These are phyloP conservation scores for Chelonia mydas DNA, from an alignment of 2,797 vertebrate species.

Conservation along the genomic window DNA sequence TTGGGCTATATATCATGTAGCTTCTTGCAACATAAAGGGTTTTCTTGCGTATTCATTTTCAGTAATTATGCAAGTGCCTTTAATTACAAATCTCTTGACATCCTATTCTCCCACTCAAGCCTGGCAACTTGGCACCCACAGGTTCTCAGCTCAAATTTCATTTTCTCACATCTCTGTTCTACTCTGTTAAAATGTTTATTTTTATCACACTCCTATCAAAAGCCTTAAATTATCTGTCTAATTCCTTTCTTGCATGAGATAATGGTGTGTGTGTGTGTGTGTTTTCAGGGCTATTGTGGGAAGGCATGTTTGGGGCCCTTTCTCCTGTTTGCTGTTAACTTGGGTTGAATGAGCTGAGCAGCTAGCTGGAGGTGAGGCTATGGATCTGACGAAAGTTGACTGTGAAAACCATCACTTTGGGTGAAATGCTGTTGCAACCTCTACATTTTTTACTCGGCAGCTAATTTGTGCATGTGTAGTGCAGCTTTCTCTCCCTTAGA, in stretches of 20 bases:
- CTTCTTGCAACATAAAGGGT: background rate
- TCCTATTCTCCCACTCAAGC: background rate
- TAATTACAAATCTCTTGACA: background rate
- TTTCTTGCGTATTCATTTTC: background rate
- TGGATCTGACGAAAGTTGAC: background rate
- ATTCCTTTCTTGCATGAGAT: background rate
- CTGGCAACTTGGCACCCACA: fast-evolving
- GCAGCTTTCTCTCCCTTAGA: background rate
- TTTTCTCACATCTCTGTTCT: background rate
- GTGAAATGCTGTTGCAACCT: background rate
- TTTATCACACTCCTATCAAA: background rate
- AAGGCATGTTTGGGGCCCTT: background rate
- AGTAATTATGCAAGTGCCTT: background rate
- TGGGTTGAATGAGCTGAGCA: background rate
- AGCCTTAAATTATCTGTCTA: background rate
- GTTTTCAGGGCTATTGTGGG: background rate
- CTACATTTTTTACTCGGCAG: background rate
- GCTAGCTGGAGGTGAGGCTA: background rate
- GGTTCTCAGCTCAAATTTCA: background rate
- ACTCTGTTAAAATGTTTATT: fast-evolving
- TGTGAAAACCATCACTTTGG: background rate
- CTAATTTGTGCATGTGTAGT: background rate
- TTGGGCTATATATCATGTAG: background rate
- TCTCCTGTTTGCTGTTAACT: background rate
- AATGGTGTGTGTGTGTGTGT: background rate